Conservation (phyloP, 2,888 invertebrate species). For the Merodon equestris region DNA sequence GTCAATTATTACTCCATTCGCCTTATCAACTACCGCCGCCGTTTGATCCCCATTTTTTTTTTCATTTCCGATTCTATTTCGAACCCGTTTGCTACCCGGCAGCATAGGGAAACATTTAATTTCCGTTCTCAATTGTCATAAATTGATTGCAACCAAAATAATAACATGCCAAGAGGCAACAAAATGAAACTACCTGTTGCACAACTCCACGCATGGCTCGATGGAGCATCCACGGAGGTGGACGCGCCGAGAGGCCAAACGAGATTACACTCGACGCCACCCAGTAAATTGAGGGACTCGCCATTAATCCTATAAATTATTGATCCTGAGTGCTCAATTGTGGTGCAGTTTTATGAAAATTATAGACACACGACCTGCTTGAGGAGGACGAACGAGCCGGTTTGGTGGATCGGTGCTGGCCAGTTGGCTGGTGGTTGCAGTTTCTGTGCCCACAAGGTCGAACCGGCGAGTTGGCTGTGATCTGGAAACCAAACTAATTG, state of each 20-base stretch:
- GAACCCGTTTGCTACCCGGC: neutral
- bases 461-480: constrained; percentile 1
- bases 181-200: constrained; percentile 25
- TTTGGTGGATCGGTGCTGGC: constrained; percentile 16
- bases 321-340: constrained; percentile 55
- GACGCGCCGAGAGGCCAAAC: constrained; percentile 19
- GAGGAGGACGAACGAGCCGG: neutral
- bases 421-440: neutral
- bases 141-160: constrained; percentile 41
- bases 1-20: constrained; percentile 42
- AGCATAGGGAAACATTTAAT: constrained; percentile 15
- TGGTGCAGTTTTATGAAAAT: constrained; percentile 58
- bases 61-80: constrained; percentile 33
- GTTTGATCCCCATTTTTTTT: neutral
- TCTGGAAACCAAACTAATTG: constrained; percentile 33
- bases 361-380: constrained; percentile 27
- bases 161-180: constrained; percentile 21
- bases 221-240: too few relatives aligned
- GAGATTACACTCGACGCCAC: constrained; percentile 33
- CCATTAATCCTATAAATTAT: constrained; percentile 55
- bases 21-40: neutral
- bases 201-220: neutral
- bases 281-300: constrained; percentile 20
- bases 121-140: constrained; percentile 55
- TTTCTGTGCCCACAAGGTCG: constrained; percentile 48